These are phyloP conservation scores for Caerostris darwini DNA, from an alignment of 1,140 invertebrate species.

Conservation along the genomic window DNA sequence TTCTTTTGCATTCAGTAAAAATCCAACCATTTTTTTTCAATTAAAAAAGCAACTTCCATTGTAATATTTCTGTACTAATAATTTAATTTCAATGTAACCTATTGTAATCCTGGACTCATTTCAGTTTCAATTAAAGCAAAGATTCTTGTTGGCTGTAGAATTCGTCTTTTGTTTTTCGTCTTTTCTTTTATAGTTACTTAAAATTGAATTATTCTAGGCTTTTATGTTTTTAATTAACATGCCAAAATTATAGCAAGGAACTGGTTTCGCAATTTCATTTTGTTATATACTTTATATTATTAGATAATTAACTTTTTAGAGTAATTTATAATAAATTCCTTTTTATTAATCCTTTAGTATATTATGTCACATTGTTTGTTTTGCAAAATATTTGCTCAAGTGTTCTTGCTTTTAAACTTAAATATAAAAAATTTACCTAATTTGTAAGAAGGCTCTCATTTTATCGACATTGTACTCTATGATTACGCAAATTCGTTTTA, in stretches of 20 bases:
- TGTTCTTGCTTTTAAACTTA: no score
- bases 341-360: no score
- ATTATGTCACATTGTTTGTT: no score
- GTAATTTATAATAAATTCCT: no score
- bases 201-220: neutral
- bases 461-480: no score
- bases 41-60: neutral
- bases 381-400: no score
- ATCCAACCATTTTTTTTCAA: no score
- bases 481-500: no score
- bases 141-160: neutral
- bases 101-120: neutral
- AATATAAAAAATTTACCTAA: no score
- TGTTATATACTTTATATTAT: neutral
- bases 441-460: no score
- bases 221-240: neutral
- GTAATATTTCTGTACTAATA: neutral
- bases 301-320: no score
- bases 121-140: neutral
- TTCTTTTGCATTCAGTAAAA: no score
- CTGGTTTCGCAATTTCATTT: neutral
- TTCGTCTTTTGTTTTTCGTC: neutral
- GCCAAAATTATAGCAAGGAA: neutral
- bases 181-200: neutral
- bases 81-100: neutral